A percentile compares a stretch with the other conserved stretches of the same genome.
These are phyloP conservation scores for Miichthys miiuy DNA, from an alignment of 2,797 vertebrate genomes.

Conservation along the genomic window DNA sequence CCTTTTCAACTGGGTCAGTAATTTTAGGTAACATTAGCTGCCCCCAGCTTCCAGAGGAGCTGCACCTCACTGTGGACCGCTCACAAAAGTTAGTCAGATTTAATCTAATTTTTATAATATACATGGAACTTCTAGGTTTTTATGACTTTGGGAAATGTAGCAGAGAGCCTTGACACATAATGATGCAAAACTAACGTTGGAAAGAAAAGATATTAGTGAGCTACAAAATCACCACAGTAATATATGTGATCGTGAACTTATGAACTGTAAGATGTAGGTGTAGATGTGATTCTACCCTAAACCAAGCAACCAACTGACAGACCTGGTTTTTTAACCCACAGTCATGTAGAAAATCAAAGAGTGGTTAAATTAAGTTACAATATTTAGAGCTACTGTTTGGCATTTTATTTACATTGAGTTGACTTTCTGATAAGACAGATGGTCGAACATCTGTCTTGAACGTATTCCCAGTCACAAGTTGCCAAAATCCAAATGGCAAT, in stretches of 20 bases:
- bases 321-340: neutral
- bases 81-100: neutral
- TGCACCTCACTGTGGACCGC: neutral
- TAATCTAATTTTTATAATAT: neutral
- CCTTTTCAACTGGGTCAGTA: slow-evolving; percentile 20
- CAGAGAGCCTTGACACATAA: neutral
- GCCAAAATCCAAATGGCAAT: slow-evolving; percentile 3
- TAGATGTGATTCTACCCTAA: neutral
- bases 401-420: neutral
- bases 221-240: neutral
- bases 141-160: slow-evolving; percentile 2
- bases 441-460: slow-evolving; percentile 13
- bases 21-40: slow-evolving; percentile 38
- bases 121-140: neutral
- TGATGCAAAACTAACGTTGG: neutral
- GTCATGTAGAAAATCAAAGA: neutral
- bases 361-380: neutral
- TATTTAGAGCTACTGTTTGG: neutral
- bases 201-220: neutral
- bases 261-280: neutral
- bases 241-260: neutral
- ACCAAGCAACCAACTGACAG: neutral
- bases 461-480: neutral
- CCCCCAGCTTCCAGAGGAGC: slow-evolving; percentile 8
- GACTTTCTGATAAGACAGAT: slow-evolving; percentile 14